Percentiles rank a stretch among this genome's conserved stretches.
phyloP scores from a whole-genome alignment of 2,888 invertebrate species.

The Thereva nobilitata region DNA sequence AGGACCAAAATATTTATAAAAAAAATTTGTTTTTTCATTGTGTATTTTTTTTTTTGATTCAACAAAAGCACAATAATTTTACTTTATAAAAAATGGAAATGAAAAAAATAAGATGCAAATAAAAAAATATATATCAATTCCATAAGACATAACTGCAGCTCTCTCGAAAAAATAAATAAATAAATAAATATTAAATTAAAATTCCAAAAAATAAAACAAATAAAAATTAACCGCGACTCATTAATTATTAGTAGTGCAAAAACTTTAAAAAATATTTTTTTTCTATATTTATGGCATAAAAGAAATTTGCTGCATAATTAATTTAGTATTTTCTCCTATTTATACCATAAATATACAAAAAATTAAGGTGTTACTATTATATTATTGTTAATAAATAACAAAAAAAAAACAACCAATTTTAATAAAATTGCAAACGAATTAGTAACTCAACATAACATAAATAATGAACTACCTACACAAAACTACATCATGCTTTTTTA shows the following conservation, averaged over 20 bases:
- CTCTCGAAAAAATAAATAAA: slow-evolving; percentile 48
- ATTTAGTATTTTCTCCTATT: too few relatives aligned
- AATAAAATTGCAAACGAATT: too few relatives aligned
- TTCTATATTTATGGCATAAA: too few relatives aligned
- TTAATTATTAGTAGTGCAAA: neutral
- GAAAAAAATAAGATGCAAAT: neutral
- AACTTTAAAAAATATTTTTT: too few relatives aligned
- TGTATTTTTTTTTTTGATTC: slow-evolving; percentile 13
- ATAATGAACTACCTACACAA: too few relatives aligned
- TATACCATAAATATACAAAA: too few relatives aligned
- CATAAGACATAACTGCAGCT: slow-evolving; percentile 48
- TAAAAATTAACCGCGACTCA: neutral
- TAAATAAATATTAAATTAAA: slow-evolving; percentile 1
- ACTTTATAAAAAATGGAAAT: slow-evolving; percentile 7
- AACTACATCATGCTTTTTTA: too few relatives aligned
- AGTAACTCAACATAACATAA: too few relatives aligned
- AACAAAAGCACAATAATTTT: neutral
- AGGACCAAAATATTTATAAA: neutral
- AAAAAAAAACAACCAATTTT: too few relatives aligned
- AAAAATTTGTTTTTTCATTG: neutral
- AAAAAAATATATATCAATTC: slow-evolving; percentile 13
- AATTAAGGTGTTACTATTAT: too few relatives aligned
- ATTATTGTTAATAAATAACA: too few relatives aligned
- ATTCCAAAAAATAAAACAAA: neutral
- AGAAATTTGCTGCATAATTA: too few relatives aligned